Conservation (phyloP, 2,888 invertebrate species). For the Hetaerina titia region DNA sequence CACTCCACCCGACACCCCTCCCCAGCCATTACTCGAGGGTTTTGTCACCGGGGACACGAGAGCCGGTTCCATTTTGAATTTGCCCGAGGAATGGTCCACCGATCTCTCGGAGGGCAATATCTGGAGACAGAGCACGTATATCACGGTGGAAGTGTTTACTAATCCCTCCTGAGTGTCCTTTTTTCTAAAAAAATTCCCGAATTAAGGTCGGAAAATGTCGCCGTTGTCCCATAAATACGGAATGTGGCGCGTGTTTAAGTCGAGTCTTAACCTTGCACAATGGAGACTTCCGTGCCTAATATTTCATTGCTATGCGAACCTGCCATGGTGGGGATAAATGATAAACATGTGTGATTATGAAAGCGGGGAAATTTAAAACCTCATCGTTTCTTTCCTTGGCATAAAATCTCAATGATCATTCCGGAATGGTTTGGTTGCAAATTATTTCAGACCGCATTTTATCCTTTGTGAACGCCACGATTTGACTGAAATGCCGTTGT, state of each 20-base stretch:
- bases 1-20: background rate
- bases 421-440: too few relatives aligned
- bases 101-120: background rate
- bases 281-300: background rate
- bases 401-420: too few relatives aligned
- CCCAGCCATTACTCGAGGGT: background rate
- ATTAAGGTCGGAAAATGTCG: background rate
- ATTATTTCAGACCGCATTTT: too few relatives aligned
- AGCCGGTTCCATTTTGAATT: conserved; percentile 10
- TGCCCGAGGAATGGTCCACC: background rate
- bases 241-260: conserved; percentile 8
- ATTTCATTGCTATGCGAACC: background rate
- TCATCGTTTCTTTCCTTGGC: too few relatives aligned
- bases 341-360: too few relatives aligned
- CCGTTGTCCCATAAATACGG: background rate
- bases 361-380: too few relatives aligned
- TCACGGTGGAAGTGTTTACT: background rate
- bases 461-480: too few relatives aligned
- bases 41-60: background rate
- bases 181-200: background rate
- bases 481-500: too few relatives aligned
- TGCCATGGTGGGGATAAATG: too few relatives aligned
- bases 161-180: background rate
- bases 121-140: background rate
- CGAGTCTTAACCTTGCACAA: background rate